Evolutionary conservation across 37 sponge, comb jelly and placozoan genomes (phyloP), one percentile per base, ranked within the genome.

Genomic region (Beroe forskalii): DNA sequence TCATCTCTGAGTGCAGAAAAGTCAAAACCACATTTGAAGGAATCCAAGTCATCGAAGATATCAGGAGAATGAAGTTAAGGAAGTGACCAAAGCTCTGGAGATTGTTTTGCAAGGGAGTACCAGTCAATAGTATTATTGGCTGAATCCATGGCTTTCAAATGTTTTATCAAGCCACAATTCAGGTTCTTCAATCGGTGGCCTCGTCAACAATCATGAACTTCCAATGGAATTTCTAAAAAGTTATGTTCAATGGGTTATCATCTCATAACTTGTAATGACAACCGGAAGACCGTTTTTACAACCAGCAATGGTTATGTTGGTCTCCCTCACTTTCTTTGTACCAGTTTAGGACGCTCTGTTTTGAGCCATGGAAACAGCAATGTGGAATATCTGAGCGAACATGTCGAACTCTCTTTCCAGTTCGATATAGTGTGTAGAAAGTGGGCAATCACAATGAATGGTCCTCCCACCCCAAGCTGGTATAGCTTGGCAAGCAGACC

Each of bases 91-190:
- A 96, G 91, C 41, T 96, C 97, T 66, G 94, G 37, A 96, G 90
- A 91, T 95, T 96, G 91, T 96, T 96, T 86, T 96, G 97, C 19
- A 96, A 83, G 0, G 97, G 97, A 0, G 97, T 96, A 0, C 97
- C 97, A 9, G 97, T 96, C 22, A 96, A 89, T 17, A 96, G 92
- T 4, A 96, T 95, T 75, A 66, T 94, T 96, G 62, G 86, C 93
- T 28, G 95, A 94, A 39, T 92, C 66, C 35, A 93, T 92, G 2
- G 80, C 64, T 91, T 95, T 96, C 61, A 96, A 60, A 12, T 67
- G 90, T 44, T 93, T 93, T 60, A 95, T 94, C 17, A 95, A 93
- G 38, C 91, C 92, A 64, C 96, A 95, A 90, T 95, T 95, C 32
- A 94, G 92, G 89, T 96, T 96, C 90, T 96, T 96, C 32, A 96